Percentiles rank a stretch among this genome's conserved stretches.
These are phyloP conservation scores for Glomeris marginata DNA, from an alignment of 2,888 invertebrate species.

Conservation along the genomic window DNA sequence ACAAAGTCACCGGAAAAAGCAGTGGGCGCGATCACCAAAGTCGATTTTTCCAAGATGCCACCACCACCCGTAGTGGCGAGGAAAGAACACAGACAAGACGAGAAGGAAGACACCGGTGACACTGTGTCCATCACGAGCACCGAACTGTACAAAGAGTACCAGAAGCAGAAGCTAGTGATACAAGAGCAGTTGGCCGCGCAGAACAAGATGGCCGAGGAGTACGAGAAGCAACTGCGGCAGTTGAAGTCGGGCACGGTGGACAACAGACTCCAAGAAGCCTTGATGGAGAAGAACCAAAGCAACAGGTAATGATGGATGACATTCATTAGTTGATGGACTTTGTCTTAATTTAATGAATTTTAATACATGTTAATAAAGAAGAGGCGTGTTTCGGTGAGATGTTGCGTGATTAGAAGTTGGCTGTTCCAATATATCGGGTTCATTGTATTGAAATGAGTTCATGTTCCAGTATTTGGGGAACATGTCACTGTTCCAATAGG, in stretches of 20 bases:
- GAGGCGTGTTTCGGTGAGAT: too few relatives aligned
- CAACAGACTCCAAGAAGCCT: slow-evolving; percentile 8
- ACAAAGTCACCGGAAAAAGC: slow-evolving; percentile 2
- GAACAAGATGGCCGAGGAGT: slow-evolving; percentile 39
- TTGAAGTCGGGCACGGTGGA: neutral
- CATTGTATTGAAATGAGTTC: too few relatives aligned
- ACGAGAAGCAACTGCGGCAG: slow-evolving; percentile 7
- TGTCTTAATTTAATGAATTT: too few relatives aligned
- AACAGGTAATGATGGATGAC: too few relatives aligned
- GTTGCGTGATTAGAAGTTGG: too few relatives aligned
- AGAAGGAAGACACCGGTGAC: slow-evolving; percentile 21
- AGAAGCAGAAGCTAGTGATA: slow-evolving; percentile 54
- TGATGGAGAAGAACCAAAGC: neutral
- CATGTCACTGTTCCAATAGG: too few relatives aligned
- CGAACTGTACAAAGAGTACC: slow-evolving; percentile 64
- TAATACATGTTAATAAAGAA: too few relatives aligned
- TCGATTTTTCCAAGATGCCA: neutral
- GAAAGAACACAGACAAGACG: neutral
- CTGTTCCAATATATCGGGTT: neutral
- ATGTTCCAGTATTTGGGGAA: too few relatives aligned
- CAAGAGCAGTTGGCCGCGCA: slow-evolving; percentile 41
- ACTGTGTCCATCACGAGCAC: slow-evolving; percentile 27
- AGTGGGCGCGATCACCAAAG: neutral
- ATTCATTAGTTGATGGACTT: too few relatives aligned
- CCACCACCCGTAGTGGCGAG: slow-evolving; percentile 2